Evolutionary conservation across 2,113 vertebrate genomes (phyloP), one percentile per base, ranked within the genome.

Genomic region (Catharus fuscescens): DNA sequence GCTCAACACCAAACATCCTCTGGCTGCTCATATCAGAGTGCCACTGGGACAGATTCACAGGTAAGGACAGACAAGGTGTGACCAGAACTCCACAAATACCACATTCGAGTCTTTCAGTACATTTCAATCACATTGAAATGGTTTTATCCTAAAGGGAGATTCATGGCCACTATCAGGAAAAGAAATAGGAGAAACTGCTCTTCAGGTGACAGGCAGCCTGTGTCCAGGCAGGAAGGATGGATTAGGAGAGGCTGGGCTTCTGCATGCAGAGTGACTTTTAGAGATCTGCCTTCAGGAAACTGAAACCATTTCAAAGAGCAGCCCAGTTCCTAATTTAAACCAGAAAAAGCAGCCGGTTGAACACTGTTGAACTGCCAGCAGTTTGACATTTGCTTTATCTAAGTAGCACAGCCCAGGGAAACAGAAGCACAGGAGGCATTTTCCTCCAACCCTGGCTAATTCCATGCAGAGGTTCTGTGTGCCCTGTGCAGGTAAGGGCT

Each of bases 281-380:
- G 52, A 92, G 50, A 70, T 80, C 34, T 90, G 74, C 85, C 90
- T 95, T 86, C 92, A 86, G 88, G 71, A 95, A 91, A 77, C 79
- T 44, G 26, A 12, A 94, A 86, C 44, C 59, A 71, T 60, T 92
- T 60, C 54, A 83, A 86, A 94, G 38, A 92, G 61, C 26, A 62
- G 59, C 48, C 64, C 70, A 90, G 57, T 28, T 95, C 52, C 60
- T 81, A 45, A 94, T 93, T 96, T 93, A 19, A 70, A 93, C 60
- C 79, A 66, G 70, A 77, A 95, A 90, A 93, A 80, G 34, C 64
- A 90, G 73, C 47, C 8, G 8, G 48, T 23, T 74, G 81, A 86
- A 50, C 18, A 54, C 72, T 36, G 56, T 45, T 86, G 79, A 92
- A 80, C 52, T 85, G 56, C 53, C 67, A 61, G 88, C 72, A 88